Evolutionary conservation across 2,888 invertebrate species (phyloP).

Genomic region (Zeuzera pyrina): DNA sequence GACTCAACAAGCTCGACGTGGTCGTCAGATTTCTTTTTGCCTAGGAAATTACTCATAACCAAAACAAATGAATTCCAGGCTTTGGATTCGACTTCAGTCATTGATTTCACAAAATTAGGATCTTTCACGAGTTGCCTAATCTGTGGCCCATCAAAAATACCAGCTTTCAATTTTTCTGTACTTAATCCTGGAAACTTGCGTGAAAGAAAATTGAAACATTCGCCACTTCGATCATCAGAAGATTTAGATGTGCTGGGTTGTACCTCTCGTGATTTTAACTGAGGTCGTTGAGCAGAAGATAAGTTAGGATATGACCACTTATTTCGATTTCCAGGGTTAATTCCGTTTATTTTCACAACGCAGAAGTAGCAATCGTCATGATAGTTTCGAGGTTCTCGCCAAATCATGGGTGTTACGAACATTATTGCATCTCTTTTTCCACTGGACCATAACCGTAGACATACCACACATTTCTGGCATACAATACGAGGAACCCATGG

Average conservation of each 20-base stretch:
- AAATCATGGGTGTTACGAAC: slow-evolving; percentile 4
- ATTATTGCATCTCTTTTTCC: slow-evolving; percentile 3
- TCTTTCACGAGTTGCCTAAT: no score
- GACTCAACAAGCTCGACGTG: slow-evolving; percentile 6
- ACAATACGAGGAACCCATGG: slow-evolving; percentile 2
- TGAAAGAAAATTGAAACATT: slow-evolving; percentile 7
- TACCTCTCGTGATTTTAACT: slow-evolving; percentile 5
- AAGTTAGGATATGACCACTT: slow-evolving; percentile 7
- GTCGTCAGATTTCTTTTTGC: slow-evolving; percentile 8
- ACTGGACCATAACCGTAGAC: slow-evolving; percentile 4
- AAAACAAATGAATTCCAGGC: slow-evolving; percentile 8
- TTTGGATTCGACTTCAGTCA: slow-evolving; percentile 7
- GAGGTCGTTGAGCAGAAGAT: slow-evolving; percentile 8
- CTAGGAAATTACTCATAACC: slow-evolving; percentile 9
- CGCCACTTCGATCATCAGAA: slow-evolving; percentile 6
- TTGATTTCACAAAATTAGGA: slow-evolving; percentile 7
- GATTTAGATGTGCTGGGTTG: slow-evolving; percentile 8
- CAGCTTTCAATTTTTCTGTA: slow-evolving; percentile 12
- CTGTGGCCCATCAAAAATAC: slow-evolving; percentile 7
- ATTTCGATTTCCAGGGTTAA: slow-evolving; percentile 7
- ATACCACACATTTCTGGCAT: slow-evolving; percentile 3
- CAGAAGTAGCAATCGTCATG: slow-evolving; percentile 9
- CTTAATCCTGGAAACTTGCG: slow-evolving; percentile 8
- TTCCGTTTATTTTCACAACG: no score
- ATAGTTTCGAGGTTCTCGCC: slow-evolving; percentile 9